These are phyloP conservation scores for Macquaria ambigua DNA, from an alignment of 2,113 vertebrate species.

Conservation along the genomic window DNA sequence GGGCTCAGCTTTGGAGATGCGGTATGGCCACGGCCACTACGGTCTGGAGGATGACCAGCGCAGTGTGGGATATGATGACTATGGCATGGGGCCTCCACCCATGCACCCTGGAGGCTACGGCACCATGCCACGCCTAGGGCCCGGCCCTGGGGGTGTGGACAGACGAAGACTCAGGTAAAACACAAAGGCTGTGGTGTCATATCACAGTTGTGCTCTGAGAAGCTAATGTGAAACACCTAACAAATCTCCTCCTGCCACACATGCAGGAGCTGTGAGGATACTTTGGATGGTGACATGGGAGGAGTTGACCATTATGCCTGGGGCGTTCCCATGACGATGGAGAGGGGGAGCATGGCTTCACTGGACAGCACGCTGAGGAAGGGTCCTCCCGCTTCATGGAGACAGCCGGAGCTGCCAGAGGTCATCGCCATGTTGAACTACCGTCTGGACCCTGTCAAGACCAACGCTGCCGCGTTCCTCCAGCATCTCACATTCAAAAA, in stretches of 20 bases:
- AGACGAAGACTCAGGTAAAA: conserved; percentile 90
- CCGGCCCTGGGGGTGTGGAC: conserved; percentile 81
- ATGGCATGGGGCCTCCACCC: conserved; percentile 86
- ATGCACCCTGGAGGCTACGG: conserved; percentile 89
- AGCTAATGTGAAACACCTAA: not conserved
- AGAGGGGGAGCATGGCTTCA: conserved; percentile 94
- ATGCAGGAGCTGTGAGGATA: conserved; percentile 94
- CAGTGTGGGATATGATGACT: conserved; percentile 93
- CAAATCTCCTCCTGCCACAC: not conserved
- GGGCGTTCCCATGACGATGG: conserved; percentile 85
- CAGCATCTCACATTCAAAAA: conserved; percentile 98
- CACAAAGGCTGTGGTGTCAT: not conserved
- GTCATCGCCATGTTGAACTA: conserved; percentile 98
- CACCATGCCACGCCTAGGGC: conserved; percentile 88
- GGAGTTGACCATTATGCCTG: conserved; percentile 90
- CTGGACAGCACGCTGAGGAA: conserved; percentile 94
- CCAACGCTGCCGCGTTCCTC: conserved; percentile 95
- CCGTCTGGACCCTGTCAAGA: conserved; percentile 94
- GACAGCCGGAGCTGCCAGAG: conserved; percentile 95
- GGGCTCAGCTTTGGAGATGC: conserved; percentile 92
- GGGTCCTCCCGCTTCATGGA: conserved; percentile 87
- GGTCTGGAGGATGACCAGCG: conserved; percentile 95
- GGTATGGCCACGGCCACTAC: conserved; percentile 90
- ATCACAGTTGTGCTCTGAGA: not conserved
- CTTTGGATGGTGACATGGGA: conserved; percentile 91